These are phyloP conservation scores for Drosophila bocki DNA, from an alignment of 1,140 invertebrate species.

Conservation along the genomic window DNA sequence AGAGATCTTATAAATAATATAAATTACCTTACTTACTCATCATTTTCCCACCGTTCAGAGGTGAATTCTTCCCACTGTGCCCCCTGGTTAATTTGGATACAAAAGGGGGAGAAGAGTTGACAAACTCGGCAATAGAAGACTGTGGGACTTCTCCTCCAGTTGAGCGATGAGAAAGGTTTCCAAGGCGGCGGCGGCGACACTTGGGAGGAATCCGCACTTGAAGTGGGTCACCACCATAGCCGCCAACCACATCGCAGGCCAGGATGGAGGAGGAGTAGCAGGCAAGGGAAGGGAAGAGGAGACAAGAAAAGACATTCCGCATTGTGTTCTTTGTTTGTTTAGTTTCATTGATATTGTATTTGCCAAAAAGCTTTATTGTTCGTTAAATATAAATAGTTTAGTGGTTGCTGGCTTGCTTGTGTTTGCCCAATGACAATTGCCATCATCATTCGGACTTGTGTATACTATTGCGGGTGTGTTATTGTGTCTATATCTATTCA, in stretches of 20 bases:
- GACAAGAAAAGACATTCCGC: constrained; percentile 11
- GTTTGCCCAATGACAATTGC: constrained; percentile 42
- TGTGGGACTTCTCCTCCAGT: constrained; percentile 1
- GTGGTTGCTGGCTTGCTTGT: constrained; percentile 21
- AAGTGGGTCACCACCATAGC: constrained; percentile 35
- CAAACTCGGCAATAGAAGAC: constrained; percentile 36
- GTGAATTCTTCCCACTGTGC: constrained; percentile 13
- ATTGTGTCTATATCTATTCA: constrained; percentile 35
- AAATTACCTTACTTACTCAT: not conserved
- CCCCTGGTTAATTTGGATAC: constrained; percentile 41
- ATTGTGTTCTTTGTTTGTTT: constrained; percentile 15
- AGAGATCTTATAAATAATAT: not conserved
- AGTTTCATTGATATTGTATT: constrained; percentile 38
- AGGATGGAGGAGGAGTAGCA: constrained; percentile 4
- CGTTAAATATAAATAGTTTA: constrained; percentile 53
- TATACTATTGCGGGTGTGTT: constrained; percentile 26
- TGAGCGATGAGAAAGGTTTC: constrained; percentile 17
- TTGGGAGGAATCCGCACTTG: constrained; percentile 1
- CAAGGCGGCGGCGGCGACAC: constrained; percentile 1
- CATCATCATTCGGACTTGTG: constrained; percentile 29
- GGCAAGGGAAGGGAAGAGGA: not conserved
- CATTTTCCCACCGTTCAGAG: not conserved
- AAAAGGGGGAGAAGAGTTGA: constrained; percentile 34
- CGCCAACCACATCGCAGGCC: not conserved
- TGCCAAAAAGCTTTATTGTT: constrained; percentile 58